Base-by-base conservation (phyloP, 2,888 invertebrate species). In the Brenthis daphne region DNA sequence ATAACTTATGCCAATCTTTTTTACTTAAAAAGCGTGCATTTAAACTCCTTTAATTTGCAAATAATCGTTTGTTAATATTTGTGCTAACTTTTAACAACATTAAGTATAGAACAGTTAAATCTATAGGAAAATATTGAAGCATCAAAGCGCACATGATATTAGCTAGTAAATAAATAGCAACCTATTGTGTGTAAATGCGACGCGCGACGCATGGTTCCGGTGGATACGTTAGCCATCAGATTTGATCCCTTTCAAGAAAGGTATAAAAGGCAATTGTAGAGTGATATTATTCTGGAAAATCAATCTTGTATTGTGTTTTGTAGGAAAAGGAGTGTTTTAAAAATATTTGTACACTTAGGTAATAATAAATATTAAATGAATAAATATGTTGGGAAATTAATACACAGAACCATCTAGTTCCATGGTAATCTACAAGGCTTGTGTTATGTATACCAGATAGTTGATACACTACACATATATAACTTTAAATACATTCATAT, bases 231-330 rank as follows among this genome's bases (percentile, higher is more conserved):
- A 53, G 53, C 63, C 63, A 63, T 63, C 63, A 63, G 43, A 63
- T 63, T 20, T 63, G 63, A 63, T 63, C 63, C 63, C 63, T 54
- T 63, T 63, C 37, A 63, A 63, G 63, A 54, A 63, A 54, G 20
- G 63, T 54, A 63, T 63, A 54, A 63, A 63, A 63, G 60, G 63
- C 63, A 43, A 63, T 63, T 63, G 63, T 63, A 63, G 53, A 54
- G 37, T 63, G 63, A 54, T 63, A 53, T 63, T 53, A 53, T 63
- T 63, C 63, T 37, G 53, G 16, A 14, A 53, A 53, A 37, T 63
- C 63, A 53, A 54, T 60, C n/a, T 48, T 2, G 29, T 33, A 50
- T 60, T 60, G 14, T 50, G n/a, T 60, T 60, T 50, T 13, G 14
- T n/a, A 43, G 37, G 37, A 43, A 43, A 43, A 43, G 37, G 37